A percentile compares a stretch with the other conserved stretches of the same genome.
phyloP scores from a whole-genome alignment of 2,113 vertebrate genomes.

The Narcine bancroftii region DNA sequence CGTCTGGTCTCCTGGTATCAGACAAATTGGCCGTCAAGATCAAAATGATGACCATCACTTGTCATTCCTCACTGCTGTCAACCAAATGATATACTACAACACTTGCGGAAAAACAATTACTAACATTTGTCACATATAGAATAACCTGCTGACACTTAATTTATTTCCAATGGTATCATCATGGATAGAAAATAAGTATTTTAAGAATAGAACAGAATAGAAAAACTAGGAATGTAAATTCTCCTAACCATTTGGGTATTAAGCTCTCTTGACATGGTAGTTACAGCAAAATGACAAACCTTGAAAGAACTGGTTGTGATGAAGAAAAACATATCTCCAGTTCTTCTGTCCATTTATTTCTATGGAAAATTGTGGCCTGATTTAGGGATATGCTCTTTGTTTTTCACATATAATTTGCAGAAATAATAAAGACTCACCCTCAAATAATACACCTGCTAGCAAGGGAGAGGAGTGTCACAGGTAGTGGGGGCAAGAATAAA shows the following conservation, averaged over 20 bases:
- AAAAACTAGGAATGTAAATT: neutral
- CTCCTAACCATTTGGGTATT: neutral
- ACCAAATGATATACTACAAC: neutral
- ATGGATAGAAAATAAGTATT: neutral
- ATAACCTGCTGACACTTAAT: neutral
- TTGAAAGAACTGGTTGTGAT: neutral
- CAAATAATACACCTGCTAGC: neutral
- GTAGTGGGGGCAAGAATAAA: neutral
- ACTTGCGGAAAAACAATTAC: neutral
- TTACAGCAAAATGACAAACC: neutral
- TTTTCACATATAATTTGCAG: neutral
- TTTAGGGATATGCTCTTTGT: neutral
- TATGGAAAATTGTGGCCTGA: neutral
- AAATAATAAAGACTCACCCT: neutral
- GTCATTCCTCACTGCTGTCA: neutral
- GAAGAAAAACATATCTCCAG: neutral
- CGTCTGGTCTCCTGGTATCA: neutral
- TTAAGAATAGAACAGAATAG: neutral
- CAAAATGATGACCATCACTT: neutral
- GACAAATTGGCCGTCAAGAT: neutral
- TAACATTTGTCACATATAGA: neutral
- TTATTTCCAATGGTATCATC: neutral
- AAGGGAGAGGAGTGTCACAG: too few relatives aligned
- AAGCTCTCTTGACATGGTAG: neutral
- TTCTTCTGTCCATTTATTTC: neutral